Evolutionary conservation across 30 jellyfish, hydroid and myxozoan genomes (phyloP).

Genomic region (Catostylus mosaicus): DNA sequence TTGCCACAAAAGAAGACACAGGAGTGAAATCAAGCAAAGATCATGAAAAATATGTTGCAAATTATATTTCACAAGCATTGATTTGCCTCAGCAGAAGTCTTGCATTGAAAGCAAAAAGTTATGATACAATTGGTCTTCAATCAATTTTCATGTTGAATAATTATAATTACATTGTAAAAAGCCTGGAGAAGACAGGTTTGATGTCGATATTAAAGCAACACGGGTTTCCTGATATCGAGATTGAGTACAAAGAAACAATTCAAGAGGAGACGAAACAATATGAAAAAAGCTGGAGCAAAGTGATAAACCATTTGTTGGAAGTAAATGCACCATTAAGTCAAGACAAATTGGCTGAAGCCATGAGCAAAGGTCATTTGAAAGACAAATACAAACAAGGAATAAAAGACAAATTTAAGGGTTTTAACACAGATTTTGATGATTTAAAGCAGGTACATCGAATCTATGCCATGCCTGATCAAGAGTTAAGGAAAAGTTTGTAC

Average conservation of each 20-base stretch:
- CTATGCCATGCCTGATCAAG: conserved; percentile 90
- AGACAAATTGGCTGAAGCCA: conserved; percentile 85
- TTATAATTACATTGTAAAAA: conserved; percentile 82
- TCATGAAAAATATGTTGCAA: conserved; percentile 39
- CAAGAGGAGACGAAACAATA: conserved; percentile 78
- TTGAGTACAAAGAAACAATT: conserved; percentile 83
- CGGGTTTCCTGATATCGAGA: conserved; percentile 78
- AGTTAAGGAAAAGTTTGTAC: conserved; percentile 60
- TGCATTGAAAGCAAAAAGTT: conserved; percentile 74
- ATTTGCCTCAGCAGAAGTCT: conserved; percentile 70
- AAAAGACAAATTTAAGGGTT: conserved; percentile 96
- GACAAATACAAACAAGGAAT: conserved; percentile 94
- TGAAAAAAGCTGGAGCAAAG: conserved; percentile 88
- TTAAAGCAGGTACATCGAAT: conserved; percentile 83
- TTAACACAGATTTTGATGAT: conserved; percentile 95
- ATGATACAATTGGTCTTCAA: conserved; percentile 86
- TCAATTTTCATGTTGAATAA: conserved; percentile 90
- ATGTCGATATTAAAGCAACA: conserved; percentile 75
- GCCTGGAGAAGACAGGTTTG: conserved; percentile 86
- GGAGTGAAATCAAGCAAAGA: conserved; percentile 18
- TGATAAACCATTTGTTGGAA: conserved; percentile 77
- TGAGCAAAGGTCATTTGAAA: conserved; percentile 88
- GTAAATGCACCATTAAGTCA: conserved; percentile 73
- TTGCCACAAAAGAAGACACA: conserved; percentile 41
- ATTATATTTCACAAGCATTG: conserved; percentile 68